phyloP scores from a whole-genome alignment of 2,888 invertebrate species.

The Callyntrura guangdongensis region DNA sequence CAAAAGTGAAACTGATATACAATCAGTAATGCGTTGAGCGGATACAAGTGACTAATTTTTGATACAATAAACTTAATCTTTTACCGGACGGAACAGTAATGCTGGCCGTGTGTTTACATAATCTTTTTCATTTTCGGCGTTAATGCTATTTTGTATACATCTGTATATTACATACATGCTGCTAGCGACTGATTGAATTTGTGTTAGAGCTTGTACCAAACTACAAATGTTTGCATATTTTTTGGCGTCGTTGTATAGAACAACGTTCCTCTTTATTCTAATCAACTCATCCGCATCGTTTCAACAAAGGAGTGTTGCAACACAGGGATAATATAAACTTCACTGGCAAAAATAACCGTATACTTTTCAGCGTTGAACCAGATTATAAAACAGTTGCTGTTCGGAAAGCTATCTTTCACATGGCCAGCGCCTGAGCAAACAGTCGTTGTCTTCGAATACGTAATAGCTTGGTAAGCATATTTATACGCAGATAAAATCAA shows the following conservation, averaged over 20 bases:
- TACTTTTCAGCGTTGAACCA: too few relatives aligned
- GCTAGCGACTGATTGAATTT: too few relatives aligned
- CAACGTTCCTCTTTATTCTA: not conserved
- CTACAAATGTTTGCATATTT: not conserved
- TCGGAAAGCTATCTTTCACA: too few relatives aligned
- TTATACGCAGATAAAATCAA: not conserved
- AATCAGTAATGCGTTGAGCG: not conserved
- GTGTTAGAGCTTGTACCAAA: not conserved
- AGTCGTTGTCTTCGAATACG: too few relatives aligned
- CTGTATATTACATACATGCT: not conserved
- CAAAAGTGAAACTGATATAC: not conserved
- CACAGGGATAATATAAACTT: too few relatives aligned
- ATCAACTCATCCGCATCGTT: slow-evolving; percentile 1
- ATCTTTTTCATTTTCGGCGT: not conserved
- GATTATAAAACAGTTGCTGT: too few relatives aligned
- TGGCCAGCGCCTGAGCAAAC: too few relatives aligned
- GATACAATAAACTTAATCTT: not conserved
- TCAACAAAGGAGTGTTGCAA: too few relatives aligned
- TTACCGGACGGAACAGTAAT: not conserved
- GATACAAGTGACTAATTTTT: not conserved
- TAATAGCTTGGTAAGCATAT: not conserved
- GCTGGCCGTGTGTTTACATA: not conserved
- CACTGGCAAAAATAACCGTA: too few relatives aligned
- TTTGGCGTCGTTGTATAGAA: not conserved
- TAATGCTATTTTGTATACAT: not conserved